Percentiles rank a stretch among this genome's conserved stretches.
These are phyloP conservation scores for Microtus oregoni DNA, from an alignment of 2,113 vertebrate species.

Conservation along the genomic window DNA sequence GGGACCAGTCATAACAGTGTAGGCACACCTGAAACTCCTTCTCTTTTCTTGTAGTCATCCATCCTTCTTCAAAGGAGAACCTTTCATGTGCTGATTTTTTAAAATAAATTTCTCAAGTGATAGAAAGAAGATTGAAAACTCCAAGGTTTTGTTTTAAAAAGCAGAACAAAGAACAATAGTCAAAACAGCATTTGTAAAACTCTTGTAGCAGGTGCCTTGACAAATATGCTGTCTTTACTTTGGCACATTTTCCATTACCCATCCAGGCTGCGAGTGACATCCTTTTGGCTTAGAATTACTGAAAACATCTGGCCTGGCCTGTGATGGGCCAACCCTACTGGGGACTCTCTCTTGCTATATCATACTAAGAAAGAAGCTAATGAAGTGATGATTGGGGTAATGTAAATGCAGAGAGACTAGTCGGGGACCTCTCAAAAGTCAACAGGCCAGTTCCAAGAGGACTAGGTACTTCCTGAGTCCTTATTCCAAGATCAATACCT, in stretches of 20 bases:
- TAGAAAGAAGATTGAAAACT: constrained; percentile 56
- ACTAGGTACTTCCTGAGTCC: not conserved
- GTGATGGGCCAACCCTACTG: not conserved
- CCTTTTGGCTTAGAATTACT: constrained; percentile 49
- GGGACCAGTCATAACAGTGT: not conserved
- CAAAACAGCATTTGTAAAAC: constrained; percentile 59
- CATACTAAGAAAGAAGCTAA: not conserved
- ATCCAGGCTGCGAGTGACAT: constrained; percentile 31
- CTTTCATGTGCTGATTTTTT: not conserved
- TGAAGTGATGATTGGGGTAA: not conserved
- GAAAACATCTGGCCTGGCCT: constrained; percentile 48
- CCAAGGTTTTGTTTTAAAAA: not conserved
- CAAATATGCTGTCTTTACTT: constrained; percentile 60
- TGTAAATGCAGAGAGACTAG: not conserved
- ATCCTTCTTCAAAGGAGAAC: constrained; percentile 54
- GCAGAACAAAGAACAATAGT: constrained; percentile 46
- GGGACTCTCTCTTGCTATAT: not conserved
- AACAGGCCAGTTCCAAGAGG: not conserved
- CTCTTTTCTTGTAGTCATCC: not conserved
- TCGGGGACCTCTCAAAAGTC: not conserved
- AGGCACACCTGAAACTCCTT: not conserved
- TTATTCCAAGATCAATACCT: not conserved
- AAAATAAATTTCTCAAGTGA: constrained; percentile 60
- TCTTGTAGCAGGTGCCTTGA: constrained; percentile 12
- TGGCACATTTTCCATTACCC: constrained; percentile 31